Conservation (phyloP, 2,113 vertebrate genomes). For the Arvicanthis niloticus region DNA sequence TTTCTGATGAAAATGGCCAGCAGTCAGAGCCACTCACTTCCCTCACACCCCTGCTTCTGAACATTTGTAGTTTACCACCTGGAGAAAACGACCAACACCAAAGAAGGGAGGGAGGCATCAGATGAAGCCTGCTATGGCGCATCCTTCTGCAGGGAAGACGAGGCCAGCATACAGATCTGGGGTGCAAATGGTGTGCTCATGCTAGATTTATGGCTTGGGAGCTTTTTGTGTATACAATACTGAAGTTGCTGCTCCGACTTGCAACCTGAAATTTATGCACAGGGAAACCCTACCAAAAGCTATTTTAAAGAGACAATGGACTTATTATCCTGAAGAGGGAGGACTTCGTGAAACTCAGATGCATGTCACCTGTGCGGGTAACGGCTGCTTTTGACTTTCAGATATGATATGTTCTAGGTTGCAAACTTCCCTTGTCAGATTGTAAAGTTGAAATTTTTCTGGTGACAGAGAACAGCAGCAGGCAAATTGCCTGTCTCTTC, state of each 20-base stretch:
- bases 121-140: neutral
- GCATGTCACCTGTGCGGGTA: neutral
- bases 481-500: neutral
- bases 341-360: conserved; percentile 14
- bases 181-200: neutral
- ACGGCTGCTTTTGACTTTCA: conserved; percentile 36
- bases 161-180: neutral
- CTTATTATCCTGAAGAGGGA: conserved; percentile 49
- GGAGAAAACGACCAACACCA: neutral
- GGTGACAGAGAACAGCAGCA: conserved; percentile 31
- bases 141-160: neutral
- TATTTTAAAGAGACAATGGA: conserved; percentile 21
- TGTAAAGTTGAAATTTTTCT: conserved; percentile 44
- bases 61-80: neutral
- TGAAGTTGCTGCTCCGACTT: neutral
- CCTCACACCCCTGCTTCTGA: neutral
- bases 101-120: neutral
- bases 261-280: conserved; percentile 49
- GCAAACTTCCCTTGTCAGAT: neutral
- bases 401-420: conserved; percentile 38
- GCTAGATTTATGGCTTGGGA: neutral
- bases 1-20: accelerated
- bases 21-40: neutral
- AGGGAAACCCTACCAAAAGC: neutral
- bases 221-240: neutral